Percentiles rank a stretch among this genome's conserved stretches.
Conservation (phyloP, 2,797 vertebrate genomes). For the Botia kubotai region DNA sequence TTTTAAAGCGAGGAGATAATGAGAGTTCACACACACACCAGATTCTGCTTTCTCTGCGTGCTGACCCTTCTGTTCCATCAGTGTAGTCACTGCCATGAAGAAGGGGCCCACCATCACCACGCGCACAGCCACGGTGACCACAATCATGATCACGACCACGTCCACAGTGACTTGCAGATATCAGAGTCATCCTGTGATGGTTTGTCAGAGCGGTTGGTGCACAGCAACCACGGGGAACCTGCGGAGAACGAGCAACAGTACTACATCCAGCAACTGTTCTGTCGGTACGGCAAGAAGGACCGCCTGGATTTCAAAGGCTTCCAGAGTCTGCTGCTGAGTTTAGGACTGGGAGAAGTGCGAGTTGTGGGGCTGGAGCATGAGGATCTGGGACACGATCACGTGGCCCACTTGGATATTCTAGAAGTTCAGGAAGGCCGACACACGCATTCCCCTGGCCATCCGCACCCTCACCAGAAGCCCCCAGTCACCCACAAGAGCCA, state of each 20-base stretch:
- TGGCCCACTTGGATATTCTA: slow-evolving; percentile 90
- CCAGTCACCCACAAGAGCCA: slow-evolving; percentile 61
- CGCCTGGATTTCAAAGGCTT: slow-evolving; percentile 90
- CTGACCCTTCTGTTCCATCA: slow-evolving; percentile 94
- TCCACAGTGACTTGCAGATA: slow-evolving; percentile 85
- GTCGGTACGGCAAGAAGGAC: slow-evolving; percentile 88
- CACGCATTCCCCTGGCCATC: slow-evolving; percentile 75
- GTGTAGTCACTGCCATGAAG: slow-evolving; percentile 88
- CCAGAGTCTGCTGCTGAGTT: slow-evolving; percentile 88
- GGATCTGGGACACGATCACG: slow-evolving; percentile 92
- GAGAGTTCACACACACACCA: slow-evolving; percentile 94
- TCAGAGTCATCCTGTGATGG: slow-evolving; percentile 80
- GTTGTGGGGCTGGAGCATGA: slow-evolving; percentile 89
- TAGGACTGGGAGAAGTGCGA: slow-evolving; percentile 93
- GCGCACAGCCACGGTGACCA: slow-evolving; percentile 64
- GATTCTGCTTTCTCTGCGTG: slow-evolving; percentile 97
- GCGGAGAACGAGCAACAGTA: slow-evolving; percentile 91
- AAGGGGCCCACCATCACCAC: slow-evolving; percentile 77
- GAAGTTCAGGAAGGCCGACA: slow-evolving; percentile 89
- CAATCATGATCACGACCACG: slow-evolving; percentile 64
- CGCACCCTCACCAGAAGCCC: slow-evolving; percentile 58
- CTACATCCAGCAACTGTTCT: slow-evolving; percentile 94
- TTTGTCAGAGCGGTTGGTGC: slow-evolving; percentile 60
- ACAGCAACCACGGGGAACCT: slow-evolving; percentile 70
- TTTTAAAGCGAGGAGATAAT: slow-evolving; percentile 84